These are phyloP conservation scores for Odontothrips loti DNA, from an alignment of 2,888 invertebrate species.

Conservation along the genomic window DNA sequence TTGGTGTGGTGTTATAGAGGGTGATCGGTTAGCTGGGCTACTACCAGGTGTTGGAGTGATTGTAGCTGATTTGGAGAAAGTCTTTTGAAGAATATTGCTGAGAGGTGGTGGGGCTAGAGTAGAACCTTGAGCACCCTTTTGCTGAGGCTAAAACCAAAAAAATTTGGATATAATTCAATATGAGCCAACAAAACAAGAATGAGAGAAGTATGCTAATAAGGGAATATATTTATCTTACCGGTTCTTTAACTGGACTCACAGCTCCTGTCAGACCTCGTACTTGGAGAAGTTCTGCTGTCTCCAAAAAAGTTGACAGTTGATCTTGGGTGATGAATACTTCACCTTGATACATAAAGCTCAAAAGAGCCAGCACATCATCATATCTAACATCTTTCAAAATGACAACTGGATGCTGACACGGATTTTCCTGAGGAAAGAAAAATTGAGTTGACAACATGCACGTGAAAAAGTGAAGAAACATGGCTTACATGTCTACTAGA, in stretches of 20 bases:
- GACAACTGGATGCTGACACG: slow-evolving; percentile 68
- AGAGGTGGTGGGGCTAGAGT: not conserved
- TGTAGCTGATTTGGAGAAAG: not conserved
- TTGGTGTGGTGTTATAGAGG: not conserved
- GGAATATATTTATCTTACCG: slow-evolving; percentile 25
- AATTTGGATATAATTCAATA: not conserved
- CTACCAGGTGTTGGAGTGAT: not conserved
- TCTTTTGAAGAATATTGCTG: not conserved
- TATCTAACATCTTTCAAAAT: slow-evolving; percentile 66
- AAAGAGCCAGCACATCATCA: slow-evolving; percentile 61
- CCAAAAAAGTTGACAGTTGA: slow-evolving; percentile 60
- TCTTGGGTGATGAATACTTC: slow-evolving; percentile 66
- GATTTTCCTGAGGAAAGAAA: slow-evolving; percentile 57
- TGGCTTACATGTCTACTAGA: not conserved
- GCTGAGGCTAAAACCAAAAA: not conserved
- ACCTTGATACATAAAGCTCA: slow-evolving; percentile 69
- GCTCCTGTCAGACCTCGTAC: slow-evolving; percentile 61
- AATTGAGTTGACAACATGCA: not conserved
- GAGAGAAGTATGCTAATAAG: not conserved
- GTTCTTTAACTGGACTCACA: slow-evolving; percentile 33
- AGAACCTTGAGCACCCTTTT: not conserved
- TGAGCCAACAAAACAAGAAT: not conserved
- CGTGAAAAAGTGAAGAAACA: not conserved
- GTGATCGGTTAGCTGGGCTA: not conserved
- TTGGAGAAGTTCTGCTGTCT: slow-evolving; percentile 63